Conservation (phyloP, 2,113 vertebrate species). For the Alethe castanea region DNA sequence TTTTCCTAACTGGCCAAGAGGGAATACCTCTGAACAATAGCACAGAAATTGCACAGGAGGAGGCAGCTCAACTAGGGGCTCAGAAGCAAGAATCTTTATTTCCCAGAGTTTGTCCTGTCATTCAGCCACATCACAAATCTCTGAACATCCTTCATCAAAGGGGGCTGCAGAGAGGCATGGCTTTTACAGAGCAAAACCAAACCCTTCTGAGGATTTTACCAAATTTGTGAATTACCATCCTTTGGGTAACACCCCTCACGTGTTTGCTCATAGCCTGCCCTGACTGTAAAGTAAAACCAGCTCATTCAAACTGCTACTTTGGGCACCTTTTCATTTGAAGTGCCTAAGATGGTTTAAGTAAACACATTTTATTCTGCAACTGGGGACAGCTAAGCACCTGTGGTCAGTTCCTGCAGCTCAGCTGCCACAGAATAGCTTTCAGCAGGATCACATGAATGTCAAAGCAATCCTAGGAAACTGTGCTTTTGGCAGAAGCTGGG, state of each 20-base stretch:
- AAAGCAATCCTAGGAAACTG: neutral
- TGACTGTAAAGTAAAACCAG: neutral
- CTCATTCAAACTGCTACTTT: neutral
- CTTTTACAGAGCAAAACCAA: neutral
- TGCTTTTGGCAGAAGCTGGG: neutral
- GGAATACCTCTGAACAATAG: neutral
- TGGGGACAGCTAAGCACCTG: neutral
- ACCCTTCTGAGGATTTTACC: neutral
- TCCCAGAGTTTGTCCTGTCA: neutral
- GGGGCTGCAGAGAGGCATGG: neutral
- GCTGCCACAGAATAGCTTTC: neutral
- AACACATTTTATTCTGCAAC: neutral
- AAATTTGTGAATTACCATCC: neutral
- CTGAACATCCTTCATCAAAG: neutral
- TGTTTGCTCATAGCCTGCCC: neutral
- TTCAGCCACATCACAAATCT: neutral
- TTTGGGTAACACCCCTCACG: neutral
- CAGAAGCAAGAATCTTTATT: neutral
- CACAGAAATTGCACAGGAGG: neutral
- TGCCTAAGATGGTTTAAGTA: neutral
- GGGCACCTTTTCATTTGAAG: neutral
- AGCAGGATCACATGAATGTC: neutral
- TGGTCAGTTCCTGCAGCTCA: neutral
- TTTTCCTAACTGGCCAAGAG: neutral
- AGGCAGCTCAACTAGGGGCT: neutral